Evolutionary conservation across 1,140 invertebrate species (phyloP), one percentile per base, ranked within the genome.

Genomic region (Zaprionus capensis): DNA sequence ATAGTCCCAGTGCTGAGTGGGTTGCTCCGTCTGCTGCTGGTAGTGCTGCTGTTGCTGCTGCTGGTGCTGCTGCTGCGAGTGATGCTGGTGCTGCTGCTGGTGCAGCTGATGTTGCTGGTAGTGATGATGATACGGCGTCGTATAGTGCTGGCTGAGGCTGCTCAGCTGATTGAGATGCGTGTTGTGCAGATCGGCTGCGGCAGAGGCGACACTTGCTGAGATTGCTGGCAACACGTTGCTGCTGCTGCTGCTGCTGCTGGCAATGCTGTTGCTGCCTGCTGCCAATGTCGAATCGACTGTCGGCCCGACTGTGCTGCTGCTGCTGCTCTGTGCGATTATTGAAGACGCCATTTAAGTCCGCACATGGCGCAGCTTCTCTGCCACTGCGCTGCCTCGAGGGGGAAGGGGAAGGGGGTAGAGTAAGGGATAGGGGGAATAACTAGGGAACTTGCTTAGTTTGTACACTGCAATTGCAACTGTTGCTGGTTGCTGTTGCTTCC

Each of bases 311-410:
- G 68, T 72, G 79, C 79, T 81, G 78, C 79, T 81, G 80, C 70
- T 81, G 84, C 86, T 82, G 69, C 77, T 81, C 72, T 87, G 88
- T 81, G 91, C 91, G 82, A 92, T 91, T 84, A 92, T 91, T 92
- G 91, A 81, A 77, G 91, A 92, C 85, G 91, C 91, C 91, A 92
- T 92, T 92, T 92, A 92, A 87, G 77, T 69, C 58, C 83, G 58
- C 62, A 76, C 67, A 58, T 66, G 91, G 79, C 86, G 85, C 85
- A 87, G 82, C 72, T 86, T 17, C 17, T 44, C 57, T 20, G 49
- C 38, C 51, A 61, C 67, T 77, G 71, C 62, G 65, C 63, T 63
- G 36, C 51, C 31, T 26, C 49, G 7, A 38, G 17, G 17, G 58
- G 34, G 49, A 62, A 17, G 41, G 69, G 44, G 55, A 17, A 26